Evolutionary conservation across 2,113 vertebrate species (phyloP).

Genomic region (Gadus chalcogrammus): DNA sequence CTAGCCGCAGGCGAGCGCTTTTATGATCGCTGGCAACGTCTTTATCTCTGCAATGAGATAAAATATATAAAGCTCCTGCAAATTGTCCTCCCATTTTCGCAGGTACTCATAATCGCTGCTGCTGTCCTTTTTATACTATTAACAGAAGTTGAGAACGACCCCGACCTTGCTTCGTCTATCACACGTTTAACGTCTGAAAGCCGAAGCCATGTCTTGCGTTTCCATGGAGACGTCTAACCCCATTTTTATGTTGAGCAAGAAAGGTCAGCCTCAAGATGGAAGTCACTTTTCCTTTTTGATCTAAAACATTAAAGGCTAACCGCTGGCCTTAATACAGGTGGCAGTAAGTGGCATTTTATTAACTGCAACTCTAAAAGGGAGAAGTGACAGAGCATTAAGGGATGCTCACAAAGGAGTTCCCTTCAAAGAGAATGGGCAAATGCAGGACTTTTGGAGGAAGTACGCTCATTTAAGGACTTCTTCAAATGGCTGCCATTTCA

Average conservation of each 20-base stretch:
- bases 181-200: slow-evolving; percentile 12
- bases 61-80: slow-evolving; percentile 36
- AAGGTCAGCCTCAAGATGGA: not conserved
- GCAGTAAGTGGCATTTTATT: not conserved
- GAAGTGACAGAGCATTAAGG: not conserved
- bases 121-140: slow-evolving; percentile 8
- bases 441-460: too few relatives aligned
- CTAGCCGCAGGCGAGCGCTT: slow-evolving; percentile 25
- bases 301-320: not conserved
- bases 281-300: not conserved
- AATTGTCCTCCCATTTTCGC: slow-evolving; percentile 13
- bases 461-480: too few relatives aligned
- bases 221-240: not conserved
- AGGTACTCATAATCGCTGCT: slow-evolving; percentile 37
- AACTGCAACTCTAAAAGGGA: not conserved
- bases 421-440: too few relatives aligned
- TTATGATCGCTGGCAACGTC: slow-evolving; percentile 22
- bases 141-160: slow-evolving; percentile 22
- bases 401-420: too few relatives aligned
- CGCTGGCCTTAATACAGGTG: not conserved
- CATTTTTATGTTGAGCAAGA: not conserved
- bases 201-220: not conserved
- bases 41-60: slow-evolving; percentile 40
- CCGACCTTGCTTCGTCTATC: slow-evolving; percentile 13
- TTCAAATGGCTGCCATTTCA: too few relatives aligned